Conservation (phyloP, 2,888 invertebrate species). For the Eupithecia subfuscata region DNA sequence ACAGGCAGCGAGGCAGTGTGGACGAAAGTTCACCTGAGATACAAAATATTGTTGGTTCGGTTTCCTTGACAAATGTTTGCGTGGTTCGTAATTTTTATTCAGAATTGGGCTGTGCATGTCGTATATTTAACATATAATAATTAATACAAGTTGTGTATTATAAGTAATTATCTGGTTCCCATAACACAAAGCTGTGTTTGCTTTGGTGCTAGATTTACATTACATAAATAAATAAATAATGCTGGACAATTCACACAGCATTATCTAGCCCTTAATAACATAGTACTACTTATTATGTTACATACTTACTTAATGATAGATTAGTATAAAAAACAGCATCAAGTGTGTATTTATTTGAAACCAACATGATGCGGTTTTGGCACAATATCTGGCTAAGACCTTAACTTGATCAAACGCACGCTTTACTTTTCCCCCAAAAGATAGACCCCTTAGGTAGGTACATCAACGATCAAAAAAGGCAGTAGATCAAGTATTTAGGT, state of each 20-base stretch:
- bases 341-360: too few species aligned
- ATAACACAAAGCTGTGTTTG: neutral
- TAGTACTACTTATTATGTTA: too few species aligned
- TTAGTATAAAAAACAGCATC: too few species aligned
- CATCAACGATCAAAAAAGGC: neutral
- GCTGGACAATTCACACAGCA: too few species aligned
- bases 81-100: neutral
- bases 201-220: neutral
- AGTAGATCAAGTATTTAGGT: constrained; percentile 8
- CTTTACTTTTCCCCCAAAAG: neutral
- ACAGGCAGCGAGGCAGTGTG: neutral
- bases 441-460: neutral
- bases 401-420: neutral
- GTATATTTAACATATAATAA: too few species aligned
- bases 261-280: too few species aligned
- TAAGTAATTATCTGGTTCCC: neutral
- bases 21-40: neutral
- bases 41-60: neutral
- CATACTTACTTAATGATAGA: too few species aligned
- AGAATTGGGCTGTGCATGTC: neutral
- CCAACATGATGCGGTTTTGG: neutral
- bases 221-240: too few species aligned
- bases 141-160: neutral
- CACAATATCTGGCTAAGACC: neutral
- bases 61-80: neutral